phyloP scores from a whole-genome alignment of 1,140 invertebrate genomes.

The Hormaphis cornu region DNA sequence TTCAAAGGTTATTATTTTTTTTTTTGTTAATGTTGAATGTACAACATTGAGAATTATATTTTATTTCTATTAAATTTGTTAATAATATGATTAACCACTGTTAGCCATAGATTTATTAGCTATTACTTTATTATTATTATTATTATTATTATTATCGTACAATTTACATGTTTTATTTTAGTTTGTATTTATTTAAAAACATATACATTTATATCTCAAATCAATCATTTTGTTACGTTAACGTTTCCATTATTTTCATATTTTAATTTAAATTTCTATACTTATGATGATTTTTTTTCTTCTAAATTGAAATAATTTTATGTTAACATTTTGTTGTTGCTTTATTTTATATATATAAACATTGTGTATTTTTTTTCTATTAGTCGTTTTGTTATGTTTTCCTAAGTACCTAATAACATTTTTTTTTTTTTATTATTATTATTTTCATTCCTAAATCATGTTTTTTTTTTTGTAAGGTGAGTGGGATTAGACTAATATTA shows the following conservation, averaged over 20 bases:
- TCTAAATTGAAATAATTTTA: constrained; percentile 22
- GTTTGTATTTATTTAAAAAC: constrained; percentile 11
- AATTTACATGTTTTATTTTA: constrained; percentile 29
- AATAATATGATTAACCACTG: constrained; percentile 30
- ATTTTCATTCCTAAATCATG: constrained; percentile 25
- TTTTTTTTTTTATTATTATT: constrained; percentile 13
- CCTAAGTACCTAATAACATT: constrained; percentile 26
- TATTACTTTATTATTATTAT: too few species aligned
- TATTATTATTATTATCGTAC: constrained; percentile 15
- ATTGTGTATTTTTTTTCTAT: constrained; percentile 27
- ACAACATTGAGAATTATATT: not conserved
- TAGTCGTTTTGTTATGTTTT: constrained; percentile 32
- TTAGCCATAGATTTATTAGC: constrained; percentile 22
- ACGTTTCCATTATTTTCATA: constrained; percentile 28
- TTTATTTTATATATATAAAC: constrained; percentile 20
- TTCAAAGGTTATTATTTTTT: not conserved
- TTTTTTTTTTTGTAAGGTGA: constrained; percentile 18
- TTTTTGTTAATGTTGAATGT: constrained; percentile 8
- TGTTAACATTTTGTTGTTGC: constrained; percentile 31
- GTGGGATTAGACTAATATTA: constrained; percentile 26
- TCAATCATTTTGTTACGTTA: constrained; percentile 24
- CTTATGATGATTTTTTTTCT: constrained; percentile 1
- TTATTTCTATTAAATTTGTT: constrained; percentile 16
- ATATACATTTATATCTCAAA: constrained; percentile 17
- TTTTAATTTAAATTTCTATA: constrained; percentile 21